These are phyloP conservation scores for Pentalonia nigronervosa DNA, from an alignment of 1,140 invertebrate genomes.

Conservation along the genomic window DNA sequence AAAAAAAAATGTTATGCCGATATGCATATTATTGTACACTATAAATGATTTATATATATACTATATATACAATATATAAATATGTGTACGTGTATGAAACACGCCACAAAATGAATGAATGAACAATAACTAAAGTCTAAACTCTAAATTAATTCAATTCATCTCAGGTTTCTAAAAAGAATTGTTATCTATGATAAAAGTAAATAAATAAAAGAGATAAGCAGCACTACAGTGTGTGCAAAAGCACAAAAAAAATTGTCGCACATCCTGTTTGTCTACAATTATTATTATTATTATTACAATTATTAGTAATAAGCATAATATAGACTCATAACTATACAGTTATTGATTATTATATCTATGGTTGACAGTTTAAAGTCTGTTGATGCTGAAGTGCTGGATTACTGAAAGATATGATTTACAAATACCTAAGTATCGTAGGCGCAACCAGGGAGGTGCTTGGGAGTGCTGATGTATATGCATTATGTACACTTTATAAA, in stretches of 20 bases:
- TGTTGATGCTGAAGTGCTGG: too few relatives aligned
- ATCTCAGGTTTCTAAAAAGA: background rate
- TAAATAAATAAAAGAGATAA: constrained; percentile 14
- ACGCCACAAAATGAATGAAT: background rate
- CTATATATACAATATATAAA: background rate
- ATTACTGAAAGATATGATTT: too few relatives aligned
- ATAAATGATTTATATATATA: background rate
- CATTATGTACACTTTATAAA: too few relatives aligned
- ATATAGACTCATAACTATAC: too few relatives aligned
- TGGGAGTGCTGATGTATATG: too few relatives aligned
- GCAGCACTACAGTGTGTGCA: background rate
- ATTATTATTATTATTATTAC: background rate
- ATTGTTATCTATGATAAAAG: constrained; percentile 1
- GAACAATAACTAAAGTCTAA: background rate
- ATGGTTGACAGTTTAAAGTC: too few relatives aligned
- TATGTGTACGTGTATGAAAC: background rate
- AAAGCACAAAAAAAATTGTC: background rate
- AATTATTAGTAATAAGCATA: too few relatives aligned
- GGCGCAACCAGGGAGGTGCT: too few relatives aligned
- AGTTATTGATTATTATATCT: too few relatives aligned
- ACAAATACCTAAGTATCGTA: too few relatives aligned
- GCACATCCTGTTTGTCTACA: background rate
- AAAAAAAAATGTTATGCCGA: background rate
- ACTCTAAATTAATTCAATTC: constrained; percentile 9
- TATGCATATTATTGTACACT: background rate